Evolutionary conservation across 2,888 invertebrate genomes (phyloP).

Genomic region (Cremastobaeus sp.): DNA sequence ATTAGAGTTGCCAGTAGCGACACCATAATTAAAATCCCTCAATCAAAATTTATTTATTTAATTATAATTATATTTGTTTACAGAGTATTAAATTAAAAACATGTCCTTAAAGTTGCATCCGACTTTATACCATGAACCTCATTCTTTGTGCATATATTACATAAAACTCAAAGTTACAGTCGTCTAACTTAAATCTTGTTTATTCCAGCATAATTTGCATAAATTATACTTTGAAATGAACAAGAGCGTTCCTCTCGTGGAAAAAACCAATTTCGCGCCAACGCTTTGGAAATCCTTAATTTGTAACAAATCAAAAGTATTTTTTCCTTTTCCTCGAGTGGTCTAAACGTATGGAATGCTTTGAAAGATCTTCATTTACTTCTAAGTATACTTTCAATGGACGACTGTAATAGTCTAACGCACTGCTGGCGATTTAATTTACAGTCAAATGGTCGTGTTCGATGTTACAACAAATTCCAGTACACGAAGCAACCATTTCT

Average conservation of each 20-base stretch:
- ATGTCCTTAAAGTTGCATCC: constrained; percentile 24
- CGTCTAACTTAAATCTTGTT: constrained; percentile 6
- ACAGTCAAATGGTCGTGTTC: constrained; percentile 7
- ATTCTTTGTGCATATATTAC: constrained; percentile 12
- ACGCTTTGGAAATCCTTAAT: not conserved
- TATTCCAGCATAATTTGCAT: not conserved
- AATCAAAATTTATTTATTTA: too few relatives aligned
- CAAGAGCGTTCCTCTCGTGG: not conserved
- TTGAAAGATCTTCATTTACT: constrained; percentile 25
- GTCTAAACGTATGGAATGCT: constrained; percentile 45
- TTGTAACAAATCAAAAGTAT: not conserved
- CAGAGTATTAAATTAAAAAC: too few relatives aligned
- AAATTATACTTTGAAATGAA: constrained; percentile 15
- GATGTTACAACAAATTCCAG: constrained; percentile 6
- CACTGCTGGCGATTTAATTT: too few relatives aligned
- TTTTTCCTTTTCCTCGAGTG: not conserved
- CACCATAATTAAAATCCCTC: too few relatives aligned
- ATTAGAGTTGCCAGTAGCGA: too few relatives aligned
- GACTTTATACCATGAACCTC: constrained; percentile 7
- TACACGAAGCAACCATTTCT: constrained; percentile 19
- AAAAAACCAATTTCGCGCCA: not conserved
- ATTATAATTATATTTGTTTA: too few relatives aligned
- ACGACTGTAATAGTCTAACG: constrained; percentile 27
- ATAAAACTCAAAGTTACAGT: constrained; percentile 20
- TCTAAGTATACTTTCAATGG: constrained; percentile 6